A percentile compares a stretch with the other conserved stretches of the same genome.
These are phyloP conservation scores for Ceratotherium simum DNA, from an alignment of 2,113 vertebrate genomes.

Conservation along the genomic window DNA sequence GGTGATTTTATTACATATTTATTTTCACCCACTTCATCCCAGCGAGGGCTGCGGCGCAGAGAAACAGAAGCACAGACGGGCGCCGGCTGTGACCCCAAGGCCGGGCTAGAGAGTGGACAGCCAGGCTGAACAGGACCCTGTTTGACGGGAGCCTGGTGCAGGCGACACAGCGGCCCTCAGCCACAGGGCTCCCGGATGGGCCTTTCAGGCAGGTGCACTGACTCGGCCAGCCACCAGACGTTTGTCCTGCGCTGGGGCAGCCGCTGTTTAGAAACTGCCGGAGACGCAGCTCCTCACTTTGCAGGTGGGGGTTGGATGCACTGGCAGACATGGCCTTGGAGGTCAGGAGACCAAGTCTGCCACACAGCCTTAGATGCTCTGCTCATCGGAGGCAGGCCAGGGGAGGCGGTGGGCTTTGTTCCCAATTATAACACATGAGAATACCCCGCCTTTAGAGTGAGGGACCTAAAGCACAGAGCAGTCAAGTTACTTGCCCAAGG, in stretches of 20 bases:
- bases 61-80: background rate
- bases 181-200: fast-evolving
- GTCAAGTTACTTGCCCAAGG: background rate
- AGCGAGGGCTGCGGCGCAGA: too few species aligned
- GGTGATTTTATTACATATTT: fast-evolving
- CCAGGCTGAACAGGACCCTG: background rate
- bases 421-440: background rate
- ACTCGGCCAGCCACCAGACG: background rate
- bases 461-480: background rate
- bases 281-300: fast-evolving
- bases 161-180: fast-evolving
- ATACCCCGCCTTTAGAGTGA: background rate
- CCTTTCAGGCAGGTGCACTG: fast-evolving
- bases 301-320: background rate
- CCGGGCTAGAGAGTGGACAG: fast-evolving
- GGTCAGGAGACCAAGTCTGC: background rate
- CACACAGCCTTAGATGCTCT: background rate
- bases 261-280: background rate
- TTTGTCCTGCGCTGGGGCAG: background rate
- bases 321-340: background rate
- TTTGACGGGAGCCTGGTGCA: fast-evolving
- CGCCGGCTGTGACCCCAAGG: background rate
- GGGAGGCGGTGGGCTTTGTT: background rate
- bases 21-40: background rate
- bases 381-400: fast-evolving